Percentiles rank a stretch among this genome's conserved stretches.
These are phyloP conservation scores for Scaptomyza reducta DNA, from an alignment of 2,888 invertebrate species.

Conservation along the genomic window DNA sequence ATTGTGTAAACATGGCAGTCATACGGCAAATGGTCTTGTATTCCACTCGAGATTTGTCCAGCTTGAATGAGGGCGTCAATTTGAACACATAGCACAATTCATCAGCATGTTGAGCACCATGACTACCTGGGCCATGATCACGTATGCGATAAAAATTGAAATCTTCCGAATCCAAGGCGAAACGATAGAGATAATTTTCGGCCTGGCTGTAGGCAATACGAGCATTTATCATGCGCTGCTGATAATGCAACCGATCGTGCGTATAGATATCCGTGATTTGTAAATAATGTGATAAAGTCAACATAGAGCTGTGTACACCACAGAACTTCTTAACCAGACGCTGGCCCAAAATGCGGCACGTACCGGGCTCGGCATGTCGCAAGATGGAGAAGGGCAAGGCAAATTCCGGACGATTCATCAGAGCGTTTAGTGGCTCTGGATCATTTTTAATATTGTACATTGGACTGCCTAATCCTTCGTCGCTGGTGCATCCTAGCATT, in stretches of 20 bases:
- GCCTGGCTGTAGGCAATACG: constrained; percentile 67
- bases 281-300: constrained; percentile 73
- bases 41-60: constrained; percentile 63
- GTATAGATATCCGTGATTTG: constrained; percentile 63
- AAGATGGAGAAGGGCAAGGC: constrained; percentile 11
- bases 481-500: constrained; percentile 77
- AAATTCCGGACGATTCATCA: constrained; percentile 36
- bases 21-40: constrained; percentile 73
- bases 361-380: constrained; percentile 14
- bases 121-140: constrained; percentile 52
- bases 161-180: constrained; percentile 80
- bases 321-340: constrained; percentile 62
- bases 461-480: constrained; percentile 58
- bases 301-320: constrained; percentile 52
- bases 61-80: constrained; percentile 54
- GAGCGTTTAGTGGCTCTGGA: constrained; percentile 13
- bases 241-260: constrained; percentile 69
- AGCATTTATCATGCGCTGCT: constrained; percentile 68
- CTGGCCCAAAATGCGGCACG: constrained; percentile 52
- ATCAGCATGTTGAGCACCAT: constrained; percentile 76
- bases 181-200: constrained; percentile 81
- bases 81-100: constrained; percentile 79
- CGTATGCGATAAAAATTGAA: constrained; percentile 80
- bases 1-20: constrained; percentile 68
- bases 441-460: neutral